Conservation (phyloP, 2,888 invertebrate genomes). For the Tipula helvola region DNA sequence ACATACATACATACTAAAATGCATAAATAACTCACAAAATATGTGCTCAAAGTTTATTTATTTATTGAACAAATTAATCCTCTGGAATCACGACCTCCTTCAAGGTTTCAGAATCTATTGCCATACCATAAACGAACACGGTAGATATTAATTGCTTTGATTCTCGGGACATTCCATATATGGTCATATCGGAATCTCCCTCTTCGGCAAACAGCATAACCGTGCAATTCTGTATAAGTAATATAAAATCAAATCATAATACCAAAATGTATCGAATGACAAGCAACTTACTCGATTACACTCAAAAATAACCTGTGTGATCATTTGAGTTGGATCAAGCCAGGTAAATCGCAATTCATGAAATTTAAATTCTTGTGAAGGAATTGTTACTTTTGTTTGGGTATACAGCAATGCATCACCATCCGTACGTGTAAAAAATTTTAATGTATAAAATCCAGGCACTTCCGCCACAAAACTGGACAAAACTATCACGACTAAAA, state of each 20-base stretch:
- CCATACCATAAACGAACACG: not conserved
- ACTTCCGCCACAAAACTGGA: too few species aligned
- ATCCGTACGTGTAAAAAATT: not conserved
- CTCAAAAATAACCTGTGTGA: not conserved
- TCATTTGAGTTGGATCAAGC: not conserved
- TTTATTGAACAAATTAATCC: not conserved
- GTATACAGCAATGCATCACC: not conserved
- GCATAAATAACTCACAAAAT: not conserved
- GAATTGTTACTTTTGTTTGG: not conserved
- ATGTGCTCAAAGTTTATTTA: not conserved
- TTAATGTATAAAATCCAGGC: too few species aligned
- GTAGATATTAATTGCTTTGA: not conserved
- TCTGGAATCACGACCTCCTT: not conserved
- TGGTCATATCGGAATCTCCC: too few species aligned
- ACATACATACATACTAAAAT: too few species aligned
- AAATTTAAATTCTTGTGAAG: not conserved
- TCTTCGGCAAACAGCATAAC: not conserved
- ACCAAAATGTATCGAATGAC: too few species aligned
- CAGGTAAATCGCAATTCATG: not conserved
- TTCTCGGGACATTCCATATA: not conserved
- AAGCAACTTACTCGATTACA: not conserved
- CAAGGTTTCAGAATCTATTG: not conserved
- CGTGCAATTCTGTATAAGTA: not conserved
- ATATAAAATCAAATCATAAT: not conserved
- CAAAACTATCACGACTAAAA: too few species aligned